These are phyloP conservation scores for Paralvinella palmiformis DNA, from an alignment of 1,140 invertebrate species.

Conservation along the genomic window DNA sequence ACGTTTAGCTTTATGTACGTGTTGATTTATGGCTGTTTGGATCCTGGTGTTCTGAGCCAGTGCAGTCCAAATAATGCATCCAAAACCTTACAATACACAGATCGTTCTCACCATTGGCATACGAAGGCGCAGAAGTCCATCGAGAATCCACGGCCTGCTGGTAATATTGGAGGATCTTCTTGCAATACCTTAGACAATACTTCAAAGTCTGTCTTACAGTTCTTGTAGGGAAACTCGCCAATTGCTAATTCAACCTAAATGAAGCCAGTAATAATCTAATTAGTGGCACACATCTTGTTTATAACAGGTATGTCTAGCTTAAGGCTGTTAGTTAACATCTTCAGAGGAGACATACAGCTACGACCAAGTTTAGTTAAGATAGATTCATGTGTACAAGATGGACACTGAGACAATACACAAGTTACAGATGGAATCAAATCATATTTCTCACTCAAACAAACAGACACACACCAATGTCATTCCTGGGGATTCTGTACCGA, in stretches of 20 bases:
- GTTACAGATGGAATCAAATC: no score
- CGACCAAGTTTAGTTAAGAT: no score
- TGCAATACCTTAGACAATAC: slow-evolving; percentile 48
- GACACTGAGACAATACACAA: no score
- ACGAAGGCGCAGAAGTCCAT: slow-evolving; percentile 48
- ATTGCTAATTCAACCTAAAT: slow-evolving; percentile 57
- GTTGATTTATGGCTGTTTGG: not conserved
- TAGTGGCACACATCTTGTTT: not conserved
- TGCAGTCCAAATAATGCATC: not conserved
- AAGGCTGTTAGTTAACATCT: no score
- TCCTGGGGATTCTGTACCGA: no score
- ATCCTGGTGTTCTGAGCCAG: not conserved
- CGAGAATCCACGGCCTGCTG: slow-evolving; percentile 38
- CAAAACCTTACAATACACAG: not conserved
- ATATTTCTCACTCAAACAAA: no score
- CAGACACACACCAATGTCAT: no score
- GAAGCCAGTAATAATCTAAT: not conserved
- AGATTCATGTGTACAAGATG: no score
- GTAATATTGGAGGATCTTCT: slow-evolving; percentile 45
- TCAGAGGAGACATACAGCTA: no score
- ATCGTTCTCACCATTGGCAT: slow-evolving; percentile 42
- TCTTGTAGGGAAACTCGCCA: slow-evolving; percentile 50
- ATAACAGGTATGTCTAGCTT: not conserved
- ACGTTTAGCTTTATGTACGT: not conserved
- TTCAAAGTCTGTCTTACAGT: slow-evolving; percentile 51